Conservation (phyloP, 2,797 vertebrate genomes). For the Ctenosaura bakeri region DNA sequence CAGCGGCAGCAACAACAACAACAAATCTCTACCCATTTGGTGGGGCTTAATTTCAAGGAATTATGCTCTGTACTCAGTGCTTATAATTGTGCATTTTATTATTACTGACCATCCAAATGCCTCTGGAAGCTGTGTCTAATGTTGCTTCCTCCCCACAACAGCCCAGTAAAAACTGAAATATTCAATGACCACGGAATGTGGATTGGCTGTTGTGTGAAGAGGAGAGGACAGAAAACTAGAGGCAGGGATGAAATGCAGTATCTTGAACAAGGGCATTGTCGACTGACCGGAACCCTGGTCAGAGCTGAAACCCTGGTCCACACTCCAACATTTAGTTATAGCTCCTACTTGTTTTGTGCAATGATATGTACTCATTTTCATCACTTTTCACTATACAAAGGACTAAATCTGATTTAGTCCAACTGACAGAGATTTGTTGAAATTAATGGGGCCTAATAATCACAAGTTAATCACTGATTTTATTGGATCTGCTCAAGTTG, state of each 20-base stretch:
- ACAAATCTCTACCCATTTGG: too few species aligned
- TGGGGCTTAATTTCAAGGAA: too few species aligned
- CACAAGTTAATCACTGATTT: too few species aligned
- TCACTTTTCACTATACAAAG: background rate
- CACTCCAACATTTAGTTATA: background rate
- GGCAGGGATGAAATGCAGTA: background rate
- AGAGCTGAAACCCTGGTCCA: background rate
- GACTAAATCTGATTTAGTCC: too few species aligned
- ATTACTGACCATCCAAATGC: too few species aligned
- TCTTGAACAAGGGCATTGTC: background rate
- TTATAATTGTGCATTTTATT: too few species aligned
- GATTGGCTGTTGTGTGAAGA: background rate
- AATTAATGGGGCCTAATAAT: too few species aligned
- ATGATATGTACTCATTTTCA: background rate
- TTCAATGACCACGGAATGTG: background rate
- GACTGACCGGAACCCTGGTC: background rate
- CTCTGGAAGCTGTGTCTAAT: background rate
- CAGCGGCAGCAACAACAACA: too few species aligned
- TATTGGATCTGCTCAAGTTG: too few species aligned
- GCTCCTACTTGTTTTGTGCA: background rate
- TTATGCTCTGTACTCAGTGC: too few species aligned
- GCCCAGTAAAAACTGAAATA: background rate
- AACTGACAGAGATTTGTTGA: too few species aligned
- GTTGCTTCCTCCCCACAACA: background rate
- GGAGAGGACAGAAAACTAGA: background rate